phyloP scores from a whole-genome alignment of 2,888 invertebrate species.

The Sinopyrophorus schimmeli region DNA sequence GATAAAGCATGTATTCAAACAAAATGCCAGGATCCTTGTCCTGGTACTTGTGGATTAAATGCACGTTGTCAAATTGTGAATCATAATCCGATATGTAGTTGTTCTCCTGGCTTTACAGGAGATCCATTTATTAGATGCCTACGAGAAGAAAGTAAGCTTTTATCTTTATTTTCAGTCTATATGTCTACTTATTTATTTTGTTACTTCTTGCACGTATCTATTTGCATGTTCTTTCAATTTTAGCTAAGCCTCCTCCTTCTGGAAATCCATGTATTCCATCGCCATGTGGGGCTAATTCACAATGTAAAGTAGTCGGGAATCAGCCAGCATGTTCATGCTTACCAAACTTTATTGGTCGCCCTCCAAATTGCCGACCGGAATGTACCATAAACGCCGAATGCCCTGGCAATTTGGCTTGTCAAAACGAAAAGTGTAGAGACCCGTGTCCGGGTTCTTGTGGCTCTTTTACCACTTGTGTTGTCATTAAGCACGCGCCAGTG shows the following conservation, averaged over 20 bases:
- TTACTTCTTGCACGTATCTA: constrained; percentile 39
- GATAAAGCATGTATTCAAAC: constrained; percentile 79
- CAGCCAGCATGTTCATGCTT: constrained; percentile 65
- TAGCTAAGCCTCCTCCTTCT: constrained; percentile 53
- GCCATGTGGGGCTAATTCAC: constrained; percentile 66
- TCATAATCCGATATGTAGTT: constrained; percentile 86
- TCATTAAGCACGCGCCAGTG: constrained; percentile 75
- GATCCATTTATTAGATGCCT: constrained; percentile 77
- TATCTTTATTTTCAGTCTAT: constrained; percentile 11
- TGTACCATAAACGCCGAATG: constrained; percentile 75
- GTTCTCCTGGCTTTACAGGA: constrained; percentile 75
- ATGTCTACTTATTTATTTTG: constrained; percentile 14
- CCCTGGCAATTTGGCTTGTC: constrained; percentile 73
- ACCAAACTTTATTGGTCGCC: constrained; percentile 63
- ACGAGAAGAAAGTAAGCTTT: constrained; percentile 65
- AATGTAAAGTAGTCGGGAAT: constrained; percentile 61
- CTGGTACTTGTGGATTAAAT: constrained; percentile 78
- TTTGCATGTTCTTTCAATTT: constrained; percentile 39
- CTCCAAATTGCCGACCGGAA: constrained; percentile 69
- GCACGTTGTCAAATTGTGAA: constrained; percentile 83
- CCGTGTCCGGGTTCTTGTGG: constrained; percentile 82
- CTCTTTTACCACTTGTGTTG: constrained; percentile 71
- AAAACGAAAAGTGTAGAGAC: constrained; percentile 76
- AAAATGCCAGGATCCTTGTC: constrained; percentile 81
- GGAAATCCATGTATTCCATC: constrained; percentile 66